Evolutionary conservation across 2,797 vertebrate genomes (phyloP).

Genomic region (Megaceryle alcyon): DNA sequence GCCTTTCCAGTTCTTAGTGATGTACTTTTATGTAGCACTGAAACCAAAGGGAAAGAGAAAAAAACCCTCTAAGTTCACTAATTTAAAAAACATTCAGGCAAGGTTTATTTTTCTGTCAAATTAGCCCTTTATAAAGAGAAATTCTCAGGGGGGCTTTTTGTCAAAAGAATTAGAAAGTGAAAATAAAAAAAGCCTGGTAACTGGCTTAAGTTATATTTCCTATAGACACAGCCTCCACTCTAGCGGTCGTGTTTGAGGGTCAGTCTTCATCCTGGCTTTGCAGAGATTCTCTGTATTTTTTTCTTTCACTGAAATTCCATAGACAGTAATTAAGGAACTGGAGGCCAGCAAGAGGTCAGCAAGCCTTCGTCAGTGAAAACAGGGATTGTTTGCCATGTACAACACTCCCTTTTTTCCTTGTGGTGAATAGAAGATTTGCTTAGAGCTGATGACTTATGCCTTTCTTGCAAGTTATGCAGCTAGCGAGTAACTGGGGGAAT

Average conservation of each 20-base stretch:
- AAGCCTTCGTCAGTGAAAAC: conserved; percentile 87
- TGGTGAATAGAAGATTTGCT: conserved; percentile 85
- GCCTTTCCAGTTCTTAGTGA: not conserved
- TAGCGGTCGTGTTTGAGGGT: conserved; percentile 55
- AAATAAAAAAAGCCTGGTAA: conserved; percentile 4
- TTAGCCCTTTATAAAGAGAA: conserved; percentile 22
- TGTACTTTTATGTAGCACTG: not conserved
- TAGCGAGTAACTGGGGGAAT: conserved; percentile 72
- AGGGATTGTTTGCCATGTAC: conserved; percentile 91
- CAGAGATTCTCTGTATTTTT: conserved; percentile 76
- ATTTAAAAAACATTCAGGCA: conserved; percentile 55
- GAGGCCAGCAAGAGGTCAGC: conserved; percentile 91
- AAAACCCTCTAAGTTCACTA: conserved; percentile 35
- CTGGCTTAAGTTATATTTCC: conserved; percentile 47
- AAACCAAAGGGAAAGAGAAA: conserved; percentile 2
- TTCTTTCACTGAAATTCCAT: conserved; percentile 89
- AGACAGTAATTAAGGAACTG: conserved; percentile 90
- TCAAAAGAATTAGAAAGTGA: conserved; percentile 9
- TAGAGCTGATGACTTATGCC: conserved; percentile 84
- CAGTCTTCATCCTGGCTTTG: conserved; percentile 70
- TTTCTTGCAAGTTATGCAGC: conserved; percentile 82
- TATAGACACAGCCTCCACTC: conserved; percentile 54
- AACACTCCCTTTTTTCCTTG: conserved; percentile 93
- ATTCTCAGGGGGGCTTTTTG: conserved; percentile 6
- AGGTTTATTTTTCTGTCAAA: conserved; percentile 68